Base-by-base conservation (phyloP, 1,140 invertebrate species). In the Nasonia giraulti region DNA sequence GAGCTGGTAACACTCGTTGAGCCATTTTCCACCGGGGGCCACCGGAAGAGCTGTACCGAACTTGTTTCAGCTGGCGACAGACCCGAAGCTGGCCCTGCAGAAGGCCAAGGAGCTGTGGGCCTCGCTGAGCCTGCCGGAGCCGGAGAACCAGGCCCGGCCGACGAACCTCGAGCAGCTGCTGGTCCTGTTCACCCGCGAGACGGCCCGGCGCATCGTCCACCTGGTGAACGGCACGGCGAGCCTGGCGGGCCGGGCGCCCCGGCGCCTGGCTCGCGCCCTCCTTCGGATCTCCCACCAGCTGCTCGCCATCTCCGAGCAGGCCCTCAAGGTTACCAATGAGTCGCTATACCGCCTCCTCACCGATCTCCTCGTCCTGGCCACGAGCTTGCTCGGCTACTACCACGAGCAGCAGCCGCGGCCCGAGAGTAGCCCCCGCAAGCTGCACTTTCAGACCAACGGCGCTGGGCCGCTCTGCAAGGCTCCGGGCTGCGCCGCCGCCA, bases 101-200 rank as follows among this genome's bases (percentile, higher is more conserved):
- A 96, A 96, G 89, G 95, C 95, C 2, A 95, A 95, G 85, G 95
- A 95, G 86, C 89, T 97, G 10, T 97, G 96, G 95, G 89, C 89
- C 1, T 93, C 94, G 12, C 91, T 97, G 47, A 97, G 96, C 87
- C 91, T 95, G 84, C 95, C 96, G 27, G 96, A 97, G 88, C 96
- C 96, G 0, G 96, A 97, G 91, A 97, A 97, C 91, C 96, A 97
- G 91, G 95, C 96, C 1, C 94, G 96, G 75, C 96, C 96, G 0
- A 93, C 94, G 75, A 97, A 95, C 1, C 88, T 97, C 10, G 96
- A 97, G 88, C 95, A 97, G 89, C 90, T 97, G 50, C 92, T 97
- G 62, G 96, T 96, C 11, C 90, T 97, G 66, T 89, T 97, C 37
- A 95, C 95, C 0, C 92, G 96, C 8, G 96, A 97, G 91, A 95